Percentiles rank a stretch among this genome's conserved stretches.
phyloP scores from a whole-genome alignment of 2,888 invertebrate genomes.

The Caprella mutica region DNA sequence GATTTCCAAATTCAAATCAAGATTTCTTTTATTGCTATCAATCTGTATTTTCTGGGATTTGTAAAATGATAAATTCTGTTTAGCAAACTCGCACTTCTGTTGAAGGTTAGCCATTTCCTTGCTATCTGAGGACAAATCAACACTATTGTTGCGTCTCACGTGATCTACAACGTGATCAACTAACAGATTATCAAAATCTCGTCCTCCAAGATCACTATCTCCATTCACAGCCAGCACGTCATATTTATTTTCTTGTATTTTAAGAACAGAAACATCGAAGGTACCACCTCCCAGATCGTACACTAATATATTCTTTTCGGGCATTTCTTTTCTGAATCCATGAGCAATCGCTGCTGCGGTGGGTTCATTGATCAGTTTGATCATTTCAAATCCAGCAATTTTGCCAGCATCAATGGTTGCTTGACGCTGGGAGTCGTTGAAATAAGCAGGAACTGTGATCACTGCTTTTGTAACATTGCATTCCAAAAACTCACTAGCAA shows the following conservation, averaged over 20 bases:
- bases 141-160: not conserved
- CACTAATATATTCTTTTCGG: constrained; percentile 1
- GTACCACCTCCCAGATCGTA: no score
- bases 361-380: not conserved
- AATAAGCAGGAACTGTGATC: constrained; percentile 7
- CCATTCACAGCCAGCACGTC: not conserved
- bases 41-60: not conserved
- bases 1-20: no score
- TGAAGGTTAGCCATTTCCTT: not conserved
- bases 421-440: not conserved
- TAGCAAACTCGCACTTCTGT: not conserved
- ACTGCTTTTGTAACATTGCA: not conserved
- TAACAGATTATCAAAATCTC: not conserved
- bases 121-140: not conserved
- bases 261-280: not conserved
- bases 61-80: not conserved
- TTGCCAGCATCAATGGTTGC: not conserved
- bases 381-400: not conserved
- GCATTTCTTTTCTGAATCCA: not conserved
- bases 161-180: not conserved
- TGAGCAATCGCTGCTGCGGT: not conserved
- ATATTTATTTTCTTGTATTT: not conserved
- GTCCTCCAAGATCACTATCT: not conserved
- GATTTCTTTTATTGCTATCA: no score
- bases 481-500: not conserved